Evolutionary conservation across 2,797 vertebrate genomes (phyloP).

Genomic region (Typhlichthys eigenmanni): DNA sequence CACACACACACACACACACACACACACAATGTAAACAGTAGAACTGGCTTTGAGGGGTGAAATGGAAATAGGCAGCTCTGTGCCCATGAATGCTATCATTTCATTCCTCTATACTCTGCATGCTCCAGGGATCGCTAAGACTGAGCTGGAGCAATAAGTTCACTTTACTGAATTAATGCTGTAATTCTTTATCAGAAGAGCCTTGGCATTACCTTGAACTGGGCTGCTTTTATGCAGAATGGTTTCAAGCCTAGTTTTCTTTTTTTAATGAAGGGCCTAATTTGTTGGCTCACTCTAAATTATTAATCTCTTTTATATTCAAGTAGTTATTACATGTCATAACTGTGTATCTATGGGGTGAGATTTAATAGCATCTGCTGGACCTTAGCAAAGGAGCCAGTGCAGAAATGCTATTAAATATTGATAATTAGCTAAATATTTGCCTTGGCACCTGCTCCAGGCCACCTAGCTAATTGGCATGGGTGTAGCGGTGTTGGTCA

Average conservation of each 20-base stretch:
- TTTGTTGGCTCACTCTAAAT: slow-evolving; percentile 99
- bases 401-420: slow-evolving; percentile 94
- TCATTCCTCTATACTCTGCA: slow-evolving; percentile 88
- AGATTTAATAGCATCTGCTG: slow-evolving; percentile 99
- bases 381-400: slow-evolving; percentile 92
- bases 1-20: slow-evolving; percentile 16
- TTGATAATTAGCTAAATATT: slow-evolving; percentile 99
- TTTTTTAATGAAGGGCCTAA: slow-evolving; percentile 99
- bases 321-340: slow-evolving; percentile 99
- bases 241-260: slow-evolving; percentile 92
- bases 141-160: slow-evolving; percentile 98
- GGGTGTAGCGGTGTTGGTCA: slow-evolving; percentile 69
- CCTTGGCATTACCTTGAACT: slow-evolving; percentile 93
- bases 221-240: slow-evolving; percentile 95
- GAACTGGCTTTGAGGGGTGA: slow-evolving; percentile 58
- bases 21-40: slow-evolving; percentile 25
- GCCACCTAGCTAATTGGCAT: slow-evolving; percentile 87
- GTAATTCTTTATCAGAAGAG: slow-evolving; percentile 96
- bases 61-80: slow-evolving; percentile 91
- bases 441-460: slow-evolving; percentile 90
- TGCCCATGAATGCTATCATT: slow-evolving; percentile 91
- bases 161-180: slow-evolving; percentile 99
- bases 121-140: slow-evolving; percentile 94
- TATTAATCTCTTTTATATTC: slow-evolving; percentile 99
- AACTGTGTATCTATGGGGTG: slow-evolving; percentile 99